These are phyloP conservation scores for Leucopternis melanops DNA, from an alignment of 2,113 vertebrate species.

Conservation along the genomic window DNA sequence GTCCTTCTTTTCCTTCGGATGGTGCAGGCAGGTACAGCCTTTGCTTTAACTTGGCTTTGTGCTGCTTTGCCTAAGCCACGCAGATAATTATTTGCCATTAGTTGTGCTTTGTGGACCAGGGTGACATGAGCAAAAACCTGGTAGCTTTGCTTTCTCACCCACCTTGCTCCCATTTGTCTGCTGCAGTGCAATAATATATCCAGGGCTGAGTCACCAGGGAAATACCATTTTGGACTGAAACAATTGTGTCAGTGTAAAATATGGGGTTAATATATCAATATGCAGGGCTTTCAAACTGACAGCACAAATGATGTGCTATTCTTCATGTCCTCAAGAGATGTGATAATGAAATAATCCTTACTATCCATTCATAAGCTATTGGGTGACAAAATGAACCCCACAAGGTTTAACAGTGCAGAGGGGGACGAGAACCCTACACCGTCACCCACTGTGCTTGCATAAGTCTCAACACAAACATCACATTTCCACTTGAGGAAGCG, in stretches of 20 bases:
- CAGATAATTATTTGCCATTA: not conserved
- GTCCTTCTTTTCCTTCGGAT: constrained; percentile 12
- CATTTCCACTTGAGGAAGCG: not conserved
- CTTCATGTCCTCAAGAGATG: not conserved
- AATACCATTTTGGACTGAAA: not conserved
- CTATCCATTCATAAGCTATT: not conserved
- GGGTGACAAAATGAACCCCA: not conserved
- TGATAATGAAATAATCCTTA: not conserved
- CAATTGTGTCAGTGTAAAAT: not conserved
- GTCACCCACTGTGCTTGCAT: not conserved
- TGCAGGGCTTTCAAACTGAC: not conserved
- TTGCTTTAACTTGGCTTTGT: not conserved
- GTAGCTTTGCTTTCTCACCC: not conserved
- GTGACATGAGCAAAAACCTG: not conserved
- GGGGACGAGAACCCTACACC: rapidly evolving
- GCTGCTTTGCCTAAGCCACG: not conserved
- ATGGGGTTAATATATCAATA: not conserved
- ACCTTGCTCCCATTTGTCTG: not conserved
- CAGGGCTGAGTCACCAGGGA: not conserved
- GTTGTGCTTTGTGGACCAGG: not conserved
- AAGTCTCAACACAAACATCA: not conserved
- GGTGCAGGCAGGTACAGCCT: constrained; percentile 28
- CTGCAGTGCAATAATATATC: not conserved
- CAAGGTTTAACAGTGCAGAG: not conserved
- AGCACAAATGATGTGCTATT: not conserved